A percentile compares a stretch with the other conserved stretches of the same genome.
Evolutionary conservation across 2,113 vertebrate genomes (phyloP).

Genomic region (Sebastes schlegelii): DNA sequence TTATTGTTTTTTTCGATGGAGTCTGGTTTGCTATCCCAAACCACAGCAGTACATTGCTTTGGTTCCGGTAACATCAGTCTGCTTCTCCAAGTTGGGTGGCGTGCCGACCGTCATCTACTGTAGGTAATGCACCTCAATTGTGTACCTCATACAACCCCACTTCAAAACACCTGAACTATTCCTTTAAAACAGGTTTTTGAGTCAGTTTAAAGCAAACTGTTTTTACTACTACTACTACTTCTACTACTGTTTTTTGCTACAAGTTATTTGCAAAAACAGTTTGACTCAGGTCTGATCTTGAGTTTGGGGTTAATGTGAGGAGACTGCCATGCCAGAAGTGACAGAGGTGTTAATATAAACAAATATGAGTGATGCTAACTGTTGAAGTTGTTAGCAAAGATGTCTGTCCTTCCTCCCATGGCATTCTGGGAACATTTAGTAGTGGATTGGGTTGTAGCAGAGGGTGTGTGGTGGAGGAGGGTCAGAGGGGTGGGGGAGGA

Average conservation of each 20-base stretch:
- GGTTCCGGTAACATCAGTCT: no score
- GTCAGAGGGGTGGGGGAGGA: constrained; percentile 51
- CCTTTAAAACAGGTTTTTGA: constrained; percentile 26
- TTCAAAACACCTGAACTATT: no score
- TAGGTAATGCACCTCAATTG: no score
- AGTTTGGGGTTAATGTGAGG: constrained; percentile 64
- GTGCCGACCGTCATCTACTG: no score
- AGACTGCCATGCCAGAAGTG: constrained; percentile 54
- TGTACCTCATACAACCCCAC: no score
- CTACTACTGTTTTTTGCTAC: not conserved
- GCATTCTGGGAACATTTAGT: constrained; percentile 53
- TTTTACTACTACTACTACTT: not conserved
- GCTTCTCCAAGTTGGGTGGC: no score
- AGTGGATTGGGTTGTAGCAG: constrained; percentile 51
- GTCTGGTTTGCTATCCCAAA: no score
- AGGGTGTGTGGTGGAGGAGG: constrained; percentile 66
- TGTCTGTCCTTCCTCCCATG: constrained; percentile 58
- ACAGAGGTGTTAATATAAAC: constrained; percentile 33
- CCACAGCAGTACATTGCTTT: no score
- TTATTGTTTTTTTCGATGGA: no score
- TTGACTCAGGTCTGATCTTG: constrained; percentile 51
- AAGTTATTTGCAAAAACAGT: constrained; percentile 29
- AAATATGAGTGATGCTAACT: constrained; percentile 14
- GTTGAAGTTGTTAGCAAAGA: constrained; percentile 18
- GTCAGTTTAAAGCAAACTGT: not conserved